Conservation (phyloP, 2,888 invertebrate genomes). For the Drosophila tanythrix region DNA sequence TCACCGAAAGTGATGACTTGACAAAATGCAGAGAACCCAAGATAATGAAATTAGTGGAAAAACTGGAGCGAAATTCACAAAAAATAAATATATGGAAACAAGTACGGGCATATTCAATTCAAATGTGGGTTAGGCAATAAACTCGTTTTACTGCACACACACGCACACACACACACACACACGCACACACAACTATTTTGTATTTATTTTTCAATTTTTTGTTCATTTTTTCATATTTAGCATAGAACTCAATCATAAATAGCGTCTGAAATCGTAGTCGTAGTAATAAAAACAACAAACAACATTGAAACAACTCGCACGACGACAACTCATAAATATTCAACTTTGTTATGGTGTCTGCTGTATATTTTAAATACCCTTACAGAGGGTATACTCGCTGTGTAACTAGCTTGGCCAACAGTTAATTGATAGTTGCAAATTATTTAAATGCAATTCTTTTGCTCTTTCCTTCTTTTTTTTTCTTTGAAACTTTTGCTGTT, state of each 20-base stretch:
- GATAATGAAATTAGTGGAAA: constrained; percentile 20
- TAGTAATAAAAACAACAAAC: constrained; percentile 18
- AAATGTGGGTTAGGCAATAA: not conserved
- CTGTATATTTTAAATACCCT: constrained; percentile 45
- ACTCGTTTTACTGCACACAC: constrained; percentile 16
- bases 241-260: constrained; percentile 46
- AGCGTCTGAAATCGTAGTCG: constrained; percentile 39
- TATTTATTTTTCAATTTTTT: constrained; percentile 4
- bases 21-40: constrained; percentile 3
- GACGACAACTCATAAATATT: constrained; percentile 72
- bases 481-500: not conserved
- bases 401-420: not conserved
- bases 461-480: not conserved
- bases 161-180: constrained; percentile 1
- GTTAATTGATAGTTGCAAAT: not conserved
- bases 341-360: constrained; percentile 47
- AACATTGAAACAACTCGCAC: constrained; percentile 51
- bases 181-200: not conserved
- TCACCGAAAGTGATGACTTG: constrained; percentile 35
- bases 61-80: constrained; percentile 5
- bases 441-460: no score
- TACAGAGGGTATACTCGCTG: not conserved
- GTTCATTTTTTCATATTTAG: not conserved
- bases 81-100: not conserved
- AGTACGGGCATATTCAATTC: not conserved